Base-by-base conservation (phyloP, 2,888 invertebrate species). In the Salticus scenicus region DNA sequence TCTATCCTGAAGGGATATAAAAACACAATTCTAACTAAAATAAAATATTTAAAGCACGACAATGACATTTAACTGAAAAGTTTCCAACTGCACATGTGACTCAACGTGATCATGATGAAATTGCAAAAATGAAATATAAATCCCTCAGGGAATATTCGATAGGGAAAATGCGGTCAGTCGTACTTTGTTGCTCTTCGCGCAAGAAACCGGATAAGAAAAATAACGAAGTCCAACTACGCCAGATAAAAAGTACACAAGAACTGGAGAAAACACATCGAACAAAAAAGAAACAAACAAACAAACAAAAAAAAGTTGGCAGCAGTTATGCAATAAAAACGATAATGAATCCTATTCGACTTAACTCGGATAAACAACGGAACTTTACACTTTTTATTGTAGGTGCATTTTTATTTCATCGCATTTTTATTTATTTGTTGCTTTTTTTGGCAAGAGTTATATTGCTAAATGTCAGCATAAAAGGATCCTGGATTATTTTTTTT, bases 141-240 rank as follows among this genome's bases (percentile, higher is more conserved):
- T 37, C 37, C 37, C 10, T 37, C 7, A 37, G 37, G 37, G 37
- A 37, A 7, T 37, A 7, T 37, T 37, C 37, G 37, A 37, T n/a
- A 51, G 51, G 51, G 17, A 51, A 51, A 51, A 51, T 1, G 63
- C 63, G 63, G 27, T 63, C 63, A 63, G 5, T 63, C 28, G 63
- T 24, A 63, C 63, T 24, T 5, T 51, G 51, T 5, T 51, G 5
- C 5, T 5, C 17, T 20, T n/a, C 8, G 20, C 5, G 17, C n/a
- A 51, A 27, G 64, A 28, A 4, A 64, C 1, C 27, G 30, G 30
- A 31, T 5, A 63, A 1, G 4, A 57, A 24, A 27, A 63, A 63
- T 12, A 63, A 0, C 24, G 63, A 4, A 63, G 28, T 63, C 63
- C 27, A 63, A 63, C 24, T 8, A 37, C 37, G 10, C 37, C 37